These are phyloP conservation scores for Apocrypta bakeri DNA, from an alignment of 1,140 invertebrate species.

Conservation along the genomic window DNA sequence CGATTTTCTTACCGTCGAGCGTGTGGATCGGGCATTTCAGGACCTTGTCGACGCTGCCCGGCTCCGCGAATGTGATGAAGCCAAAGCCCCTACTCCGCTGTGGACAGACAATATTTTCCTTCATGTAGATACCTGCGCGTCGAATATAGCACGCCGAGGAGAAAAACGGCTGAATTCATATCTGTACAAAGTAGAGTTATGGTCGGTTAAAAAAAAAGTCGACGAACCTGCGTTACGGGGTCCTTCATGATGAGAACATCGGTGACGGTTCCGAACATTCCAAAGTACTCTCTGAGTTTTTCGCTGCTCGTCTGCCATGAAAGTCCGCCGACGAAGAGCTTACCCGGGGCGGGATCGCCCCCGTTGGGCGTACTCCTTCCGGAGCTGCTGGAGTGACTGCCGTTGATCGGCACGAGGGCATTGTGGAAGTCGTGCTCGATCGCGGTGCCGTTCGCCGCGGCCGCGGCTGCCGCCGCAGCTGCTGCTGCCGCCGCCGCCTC, in stretches of 20 bases:
- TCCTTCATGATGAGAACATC: conserved; percentile 96
- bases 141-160: too few relatives aligned
- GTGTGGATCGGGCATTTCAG: conserved; percentile 92
- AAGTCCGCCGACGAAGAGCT: conserved; percentile 92
- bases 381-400: conserved; percentile 80
- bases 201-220: not conserved
- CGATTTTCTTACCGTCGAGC: conserved; percentile 95
- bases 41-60: conserved; percentile 91
- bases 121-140: too few relatives aligned
- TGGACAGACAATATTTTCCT: conserved; percentile 67
- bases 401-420: conserved; percentile 76
- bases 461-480: conserved; percentile 60
- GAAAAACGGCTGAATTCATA: too few relatives aligned
- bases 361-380: conserved; percentile 83
- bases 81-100: conserved; percentile 95
- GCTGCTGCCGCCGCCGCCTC: conserved; percentile 70
- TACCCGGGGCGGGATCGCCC: conserved; percentile 87
- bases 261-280: conserved; percentile 93
- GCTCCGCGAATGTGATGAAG: conserved; percentile 94
- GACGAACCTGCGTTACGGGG: conserved; percentile 90
- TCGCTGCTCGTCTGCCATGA: conserved; percentile 94
- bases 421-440: conserved; percentile 80
- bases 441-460: conserved; percentile 67
- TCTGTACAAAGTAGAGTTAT: not conserved
- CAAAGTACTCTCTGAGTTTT: conserved; percentile 92